These are phyloP conservation scores for Leuciscus idus DNA, from an alignment of 2,113 vertebrate species.

Conservation along the genomic window DNA sequence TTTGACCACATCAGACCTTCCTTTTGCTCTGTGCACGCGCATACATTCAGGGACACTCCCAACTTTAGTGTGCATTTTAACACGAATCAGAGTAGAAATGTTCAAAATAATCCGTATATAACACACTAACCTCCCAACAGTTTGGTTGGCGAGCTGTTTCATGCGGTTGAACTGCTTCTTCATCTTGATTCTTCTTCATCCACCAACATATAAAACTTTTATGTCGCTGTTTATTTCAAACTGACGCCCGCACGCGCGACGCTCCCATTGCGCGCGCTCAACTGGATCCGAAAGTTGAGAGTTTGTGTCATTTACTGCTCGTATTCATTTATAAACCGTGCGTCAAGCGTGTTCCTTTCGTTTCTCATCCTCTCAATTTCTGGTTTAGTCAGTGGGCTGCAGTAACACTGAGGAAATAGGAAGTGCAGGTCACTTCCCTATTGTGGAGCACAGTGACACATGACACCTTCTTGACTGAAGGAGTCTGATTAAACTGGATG, in stretches of 20 bases:
- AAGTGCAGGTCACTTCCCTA: slow-evolving; percentile 77
- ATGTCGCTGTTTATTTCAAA: slow-evolving; percentile 55
- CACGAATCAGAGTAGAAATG: not conserved
- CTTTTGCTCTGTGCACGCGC: not conserved
- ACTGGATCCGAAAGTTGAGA: not conserved
- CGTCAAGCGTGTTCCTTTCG: not conserved
- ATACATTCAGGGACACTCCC: slow-evolving; percentile 7
- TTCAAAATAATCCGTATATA: not conserved
- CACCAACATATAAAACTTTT: slow-evolving; percentile 37
- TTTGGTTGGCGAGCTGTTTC: slow-evolving; percentile 95
- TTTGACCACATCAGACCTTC: not conserved
- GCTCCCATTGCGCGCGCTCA: slow-evolving; percentile 64
- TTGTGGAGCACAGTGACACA: slow-evolving; percentile 69
- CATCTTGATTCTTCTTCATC: slow-evolving; percentile 69
- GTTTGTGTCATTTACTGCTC: not conserved
- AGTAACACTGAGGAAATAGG: slow-evolving; percentile 68
- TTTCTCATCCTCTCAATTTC: slow-evolving; percentile 33
- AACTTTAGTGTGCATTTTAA: slow-evolving; percentile 17
- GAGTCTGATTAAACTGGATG: not conserved
- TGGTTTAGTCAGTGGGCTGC: slow-evolving; percentile 13
- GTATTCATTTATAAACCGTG: not conserved
- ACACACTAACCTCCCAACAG: slow-evolving; percentile 86
- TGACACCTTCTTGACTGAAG: slow-evolving; percentile 67
- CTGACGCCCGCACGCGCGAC: slow-evolving; percentile 59
- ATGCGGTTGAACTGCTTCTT: slow-evolving; percentile 97